A percentile compares a stretch with the other conserved stretches of the same genome.
Evolutionary conservation across 2,888 invertebrate genomes (phyloP).

Genomic region (Fragum fragum): DNA sequence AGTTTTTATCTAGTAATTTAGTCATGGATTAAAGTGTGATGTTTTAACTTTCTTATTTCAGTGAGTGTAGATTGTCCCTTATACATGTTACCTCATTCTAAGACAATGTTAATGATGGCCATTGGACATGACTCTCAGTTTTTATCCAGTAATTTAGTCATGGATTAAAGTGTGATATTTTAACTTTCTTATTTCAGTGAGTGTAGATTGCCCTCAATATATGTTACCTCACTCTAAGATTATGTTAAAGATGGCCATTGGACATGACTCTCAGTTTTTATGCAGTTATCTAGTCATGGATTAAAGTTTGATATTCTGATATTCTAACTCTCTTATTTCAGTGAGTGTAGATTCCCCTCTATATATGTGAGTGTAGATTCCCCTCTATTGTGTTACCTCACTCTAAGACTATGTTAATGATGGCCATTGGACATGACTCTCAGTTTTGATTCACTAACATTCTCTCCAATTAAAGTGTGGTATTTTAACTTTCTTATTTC

Average conservation of each 20-base stretch:
- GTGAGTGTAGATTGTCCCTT: constrained; percentile 89
- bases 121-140: constrained; percentile 97
- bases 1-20: too few species aligned
- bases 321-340: constrained; percentile 74
- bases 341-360: constrained; percentile 89
- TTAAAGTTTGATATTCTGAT: too few species aligned
- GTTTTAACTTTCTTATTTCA: constrained; percentile 74
- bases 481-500: constrained; percentile 65
- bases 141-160: constrained; percentile 95
- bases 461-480: too few species aligned
- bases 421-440: constrained; percentile 96
- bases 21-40: too few species aligned
- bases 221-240: neutral
- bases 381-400: constrained; percentile 94
- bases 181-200: constrained; percentile 97
- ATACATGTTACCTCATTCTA: constrained; percentile 95
- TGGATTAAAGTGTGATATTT: constrained; percentile 99
- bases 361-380: constrained; percentile 87
- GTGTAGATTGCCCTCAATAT: constrained; percentile 92
- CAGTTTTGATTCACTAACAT: constrained; percentile 91
- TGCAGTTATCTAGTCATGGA: too few species aligned
- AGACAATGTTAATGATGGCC: constrained; percentile 94
- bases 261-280: neutral
- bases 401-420: constrained; percentile 95
- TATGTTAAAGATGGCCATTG: too few species aligned